A percentile compares a stretch with the other conserved stretches of the same genome.
These are phyloP conservation scores for Cryptotermes secundus DNA, from an alignment of 1,140 invertebrate genomes.

Conservation along the genomic window DNA sequence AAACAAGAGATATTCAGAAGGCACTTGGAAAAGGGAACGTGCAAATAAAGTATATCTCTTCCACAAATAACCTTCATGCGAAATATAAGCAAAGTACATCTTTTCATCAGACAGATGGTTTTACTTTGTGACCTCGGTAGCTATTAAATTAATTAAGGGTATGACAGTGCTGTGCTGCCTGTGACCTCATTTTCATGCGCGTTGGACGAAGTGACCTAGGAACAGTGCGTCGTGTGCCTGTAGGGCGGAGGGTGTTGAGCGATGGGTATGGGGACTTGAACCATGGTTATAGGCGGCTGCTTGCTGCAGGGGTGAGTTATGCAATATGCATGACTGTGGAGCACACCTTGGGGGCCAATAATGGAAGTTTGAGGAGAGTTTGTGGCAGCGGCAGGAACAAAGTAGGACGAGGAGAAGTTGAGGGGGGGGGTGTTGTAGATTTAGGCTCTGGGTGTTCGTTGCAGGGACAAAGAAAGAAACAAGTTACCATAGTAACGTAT, in stretches of 20 bases:
- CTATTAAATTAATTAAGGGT: conserved; percentile 10
- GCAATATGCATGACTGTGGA: conserved; percentile 18
- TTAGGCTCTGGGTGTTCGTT: background rate
- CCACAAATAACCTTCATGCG: no score
- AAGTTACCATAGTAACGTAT: background rate
- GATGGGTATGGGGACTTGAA: background rate
- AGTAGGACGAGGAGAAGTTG: background rate
- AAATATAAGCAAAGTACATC: background rate
- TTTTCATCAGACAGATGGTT: background rate
- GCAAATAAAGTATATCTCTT: no score
- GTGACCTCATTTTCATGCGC: background rate
- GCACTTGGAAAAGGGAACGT: no score
- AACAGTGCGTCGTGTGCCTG: background rate
- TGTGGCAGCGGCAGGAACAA: background rate
- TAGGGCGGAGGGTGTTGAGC: background rate
- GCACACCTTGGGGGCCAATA: conserved; percentile 12
- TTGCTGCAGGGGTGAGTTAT: conserved; percentile 8
- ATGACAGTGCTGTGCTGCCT: background rate
- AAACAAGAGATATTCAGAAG: no score
- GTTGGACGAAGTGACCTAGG: background rate
- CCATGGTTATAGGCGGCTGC: background rate
- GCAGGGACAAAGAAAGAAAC: background rate
- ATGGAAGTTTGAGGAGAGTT: conserved; percentile 19
- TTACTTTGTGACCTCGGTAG: background rate
- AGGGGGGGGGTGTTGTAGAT: background rate